These are phyloP conservation scores for Psephotus haematonotus DNA, from an alignment of 2,113 vertebrate genomes.

Conservation along the genomic window DNA sequence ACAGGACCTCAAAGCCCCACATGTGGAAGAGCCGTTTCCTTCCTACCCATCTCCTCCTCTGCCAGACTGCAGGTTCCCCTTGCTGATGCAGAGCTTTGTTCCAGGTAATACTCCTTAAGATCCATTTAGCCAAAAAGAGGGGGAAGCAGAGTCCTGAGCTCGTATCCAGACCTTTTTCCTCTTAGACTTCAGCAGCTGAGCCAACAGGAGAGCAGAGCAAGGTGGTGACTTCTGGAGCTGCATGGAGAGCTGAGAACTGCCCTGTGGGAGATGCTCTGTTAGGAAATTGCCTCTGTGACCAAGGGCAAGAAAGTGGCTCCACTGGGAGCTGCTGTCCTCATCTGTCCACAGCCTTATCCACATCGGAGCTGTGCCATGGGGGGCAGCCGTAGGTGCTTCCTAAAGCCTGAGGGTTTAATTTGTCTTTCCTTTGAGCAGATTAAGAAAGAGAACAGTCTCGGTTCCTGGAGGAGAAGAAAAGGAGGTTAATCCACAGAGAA, in stretches of 20 bases:
- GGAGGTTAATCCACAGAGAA: conserved; percentile 6
- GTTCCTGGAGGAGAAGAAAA: background rate
- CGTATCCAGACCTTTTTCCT: background rate
- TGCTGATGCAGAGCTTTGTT: background rate
- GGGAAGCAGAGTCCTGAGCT: background rate
- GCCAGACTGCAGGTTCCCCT: background rate
- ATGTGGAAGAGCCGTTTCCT: background rate
- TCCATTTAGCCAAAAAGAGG: background rate
- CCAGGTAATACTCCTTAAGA: background rate
- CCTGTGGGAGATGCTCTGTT: conserved; percentile 31
- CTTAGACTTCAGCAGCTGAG: background rate
- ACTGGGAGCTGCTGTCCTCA: background rate
- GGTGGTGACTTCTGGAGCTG: background rate
- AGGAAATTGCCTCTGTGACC: conserved; percentile 1
- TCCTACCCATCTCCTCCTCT: background rate
- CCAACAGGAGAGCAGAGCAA: background rate
- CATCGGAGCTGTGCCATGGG: accelerated
- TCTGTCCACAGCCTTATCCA: background rate
- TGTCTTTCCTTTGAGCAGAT: background rate
- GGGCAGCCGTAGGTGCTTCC: background rate
- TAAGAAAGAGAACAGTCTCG: background rate
- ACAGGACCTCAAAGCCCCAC: background rate
- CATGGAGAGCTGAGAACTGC: background rate
- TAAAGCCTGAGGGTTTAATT: background rate
- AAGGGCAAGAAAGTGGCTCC: background rate